phyloP scores from a whole-genome alignment of 2,888 invertebrate species.

The Isoperla grammatica region DNA sequence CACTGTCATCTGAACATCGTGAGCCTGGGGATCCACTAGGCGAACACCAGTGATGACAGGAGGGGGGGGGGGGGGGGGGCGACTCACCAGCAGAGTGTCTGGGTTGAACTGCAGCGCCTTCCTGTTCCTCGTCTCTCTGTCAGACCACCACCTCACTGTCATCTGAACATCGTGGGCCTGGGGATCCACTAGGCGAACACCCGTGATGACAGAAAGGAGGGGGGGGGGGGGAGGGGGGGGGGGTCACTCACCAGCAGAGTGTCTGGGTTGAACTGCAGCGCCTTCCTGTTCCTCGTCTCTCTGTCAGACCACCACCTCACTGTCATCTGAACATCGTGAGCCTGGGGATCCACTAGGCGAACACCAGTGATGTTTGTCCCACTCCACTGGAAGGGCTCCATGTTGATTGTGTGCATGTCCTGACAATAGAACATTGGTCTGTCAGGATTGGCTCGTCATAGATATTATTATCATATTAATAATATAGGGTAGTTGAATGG shows the following conservation, averaged over 20 bases:
- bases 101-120: slow-evolving; percentile 22
- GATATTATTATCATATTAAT: slow-evolving; percentile 1
- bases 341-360: slow-evolving; percentile 45
- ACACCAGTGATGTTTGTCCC: slow-evolving; percentile 53
- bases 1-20: slow-evolving; percentile 37
- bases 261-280: slow-evolving; percentile 22
- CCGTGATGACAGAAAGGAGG: too few species aligned
- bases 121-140: slow-evolving; percentile 20
- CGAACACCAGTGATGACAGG: slow-evolving; percentile 51
- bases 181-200: slow-evolving; percentile 47
- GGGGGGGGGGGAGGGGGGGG: too few species aligned
- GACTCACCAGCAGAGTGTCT: slow-evolving; percentile 25
- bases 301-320: slow-evolving; percentile 27
- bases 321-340: slow-evolving; percentile 36
- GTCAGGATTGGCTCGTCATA: too few species aligned
- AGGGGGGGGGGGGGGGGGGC: too few species aligned
- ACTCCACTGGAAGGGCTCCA: slow-evolving; percentile 48
- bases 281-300: slow-evolving; percentile 17
- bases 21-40: slow-evolving; percentile 44
- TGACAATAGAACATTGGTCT: slow-evolving; percentile 35
- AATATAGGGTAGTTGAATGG: too few species aligned
- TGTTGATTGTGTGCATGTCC: slow-evolving; percentile 50
- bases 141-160: slow-evolving; percentile 30
- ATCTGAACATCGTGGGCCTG: slow-evolving; percentile 37
- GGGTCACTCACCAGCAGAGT: slow-evolving; percentile 20